Evolutionary conservation across 2,888 invertebrate species (phyloP).

Genomic region (Onchidella celtica): DNA sequence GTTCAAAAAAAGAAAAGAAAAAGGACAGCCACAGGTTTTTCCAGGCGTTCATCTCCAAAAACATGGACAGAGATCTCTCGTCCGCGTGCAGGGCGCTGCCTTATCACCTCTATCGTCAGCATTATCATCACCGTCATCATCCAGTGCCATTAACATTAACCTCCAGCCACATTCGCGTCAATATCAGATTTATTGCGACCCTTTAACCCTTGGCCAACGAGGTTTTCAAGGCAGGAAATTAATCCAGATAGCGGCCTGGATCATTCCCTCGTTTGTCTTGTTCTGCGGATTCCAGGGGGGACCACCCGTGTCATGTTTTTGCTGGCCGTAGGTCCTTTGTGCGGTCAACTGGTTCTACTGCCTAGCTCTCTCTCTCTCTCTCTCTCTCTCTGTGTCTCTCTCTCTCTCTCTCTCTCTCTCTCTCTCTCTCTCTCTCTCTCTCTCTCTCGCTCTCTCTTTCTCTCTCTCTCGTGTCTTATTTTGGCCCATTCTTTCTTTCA

Average conservation of each 20-base stretch:
- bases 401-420: not conserved
- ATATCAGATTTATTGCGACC: conserved; percentile 30
- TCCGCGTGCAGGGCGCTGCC: too few relatives aligned
- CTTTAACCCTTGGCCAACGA: conserved; percentile 17
- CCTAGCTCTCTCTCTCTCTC: too few relatives aligned
- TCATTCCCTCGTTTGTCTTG: conserved; percentile 20
- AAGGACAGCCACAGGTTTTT: too few relatives aligned
- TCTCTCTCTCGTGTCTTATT: not conserved
- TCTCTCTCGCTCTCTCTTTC: too few relatives aligned
- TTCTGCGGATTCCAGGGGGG: too few relatives aligned
- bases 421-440: conserved; percentile 11
- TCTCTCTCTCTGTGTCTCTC: conserved; percentile 1
- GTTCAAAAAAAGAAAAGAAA: too few relatives aligned
- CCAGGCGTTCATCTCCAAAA: too few relatives aligned
- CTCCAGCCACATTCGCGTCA: not conserved
- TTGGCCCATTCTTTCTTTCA: too few relatives aligned
- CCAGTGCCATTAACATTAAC: conserved; percentile 32
- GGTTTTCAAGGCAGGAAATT: conserved; percentile 34
- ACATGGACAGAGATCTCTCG: too few relatives aligned
- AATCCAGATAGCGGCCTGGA: conserved; percentile 21
- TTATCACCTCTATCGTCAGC: conserved; percentile 10
- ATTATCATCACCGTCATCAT: conserved; percentile 3
- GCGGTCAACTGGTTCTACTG: not conserved
- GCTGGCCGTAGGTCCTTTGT: too few relatives aligned
- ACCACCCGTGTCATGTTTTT: too few relatives aligned